Conservation (phyloP, 2,888 invertebrate genomes). For the Bimastos eiseni region DNA sequence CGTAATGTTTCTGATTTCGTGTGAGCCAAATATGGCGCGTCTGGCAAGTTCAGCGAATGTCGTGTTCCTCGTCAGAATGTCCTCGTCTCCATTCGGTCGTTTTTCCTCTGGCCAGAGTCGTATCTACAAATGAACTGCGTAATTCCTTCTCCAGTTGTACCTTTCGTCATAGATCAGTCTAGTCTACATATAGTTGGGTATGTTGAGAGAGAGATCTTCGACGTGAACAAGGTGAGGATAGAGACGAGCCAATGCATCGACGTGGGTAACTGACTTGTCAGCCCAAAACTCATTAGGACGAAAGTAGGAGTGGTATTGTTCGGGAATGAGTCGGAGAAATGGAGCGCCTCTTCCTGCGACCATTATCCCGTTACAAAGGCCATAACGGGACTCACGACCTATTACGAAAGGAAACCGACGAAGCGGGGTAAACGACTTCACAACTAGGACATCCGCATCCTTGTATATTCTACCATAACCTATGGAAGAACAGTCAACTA, state of each 20-base stretch:
- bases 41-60: no score
- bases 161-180: constrained; percentile 22
- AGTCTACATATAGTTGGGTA: constrained; percentile 33
- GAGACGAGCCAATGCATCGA: constrained; percentile 8
- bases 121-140: constrained; percentile 48
- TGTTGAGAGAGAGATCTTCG: constrained; percentile 31
- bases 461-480: constrained; percentile 42
- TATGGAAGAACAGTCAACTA: neutral
- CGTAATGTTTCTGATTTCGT: neutral
- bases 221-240: constrained; percentile 39
- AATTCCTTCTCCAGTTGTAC: no score
- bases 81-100: no score
- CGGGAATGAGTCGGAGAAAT: no score
- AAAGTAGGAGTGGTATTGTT: constrained; percentile 26
- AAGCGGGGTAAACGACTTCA: constrained; percentile 38
- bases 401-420: no score
- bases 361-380: constrained; percentile 40
- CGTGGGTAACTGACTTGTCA: constrained; percentile 28
- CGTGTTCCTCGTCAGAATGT: no score
- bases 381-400: constrained; percentile 35
- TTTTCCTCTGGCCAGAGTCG: constrained; percentile 14
- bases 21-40: no score
- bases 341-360: constrained; percentile 26
- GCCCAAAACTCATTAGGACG: neutral
- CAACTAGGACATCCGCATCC: constrained; percentile 40